Conservation (phyloP, 2,113 vertebrate genomes). For the Pristiophorus japonicus region DNA sequence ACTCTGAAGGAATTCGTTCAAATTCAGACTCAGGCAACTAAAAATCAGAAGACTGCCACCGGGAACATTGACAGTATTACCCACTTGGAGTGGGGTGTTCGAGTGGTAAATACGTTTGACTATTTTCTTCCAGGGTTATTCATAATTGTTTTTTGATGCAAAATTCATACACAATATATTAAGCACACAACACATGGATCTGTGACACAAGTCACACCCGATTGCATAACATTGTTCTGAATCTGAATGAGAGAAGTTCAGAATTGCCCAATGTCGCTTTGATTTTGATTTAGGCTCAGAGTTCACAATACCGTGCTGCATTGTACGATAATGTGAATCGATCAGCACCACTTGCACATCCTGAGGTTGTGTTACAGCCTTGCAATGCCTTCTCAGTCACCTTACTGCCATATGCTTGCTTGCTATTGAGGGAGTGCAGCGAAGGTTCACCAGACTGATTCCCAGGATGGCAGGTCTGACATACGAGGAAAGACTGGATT, state of each 20-base stretch:
- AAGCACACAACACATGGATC: neutral
- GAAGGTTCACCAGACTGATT: no score
- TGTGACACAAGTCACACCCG: neutral
- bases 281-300: neutral
- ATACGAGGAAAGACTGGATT: no score
- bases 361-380: neutral
- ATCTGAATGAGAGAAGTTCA: neutral
- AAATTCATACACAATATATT: neutral
- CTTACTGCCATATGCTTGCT: no score
- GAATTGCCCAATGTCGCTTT: neutral
- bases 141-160: neutral
- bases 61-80: no score
- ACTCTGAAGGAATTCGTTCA: neutral
- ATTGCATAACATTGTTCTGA: neutral
- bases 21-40: neutral
- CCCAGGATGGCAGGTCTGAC: no score
- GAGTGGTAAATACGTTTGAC: neutral
- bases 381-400: neutral
- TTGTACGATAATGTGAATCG: neutral
- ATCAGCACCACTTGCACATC: neutral
- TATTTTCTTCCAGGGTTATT: neutral
- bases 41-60: neutral
- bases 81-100: neutral
- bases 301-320: neutral
- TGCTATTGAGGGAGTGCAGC: no score